Base-by-base conservation (phyloP, 2,113 vertebrate genomes). In the Erythrolamprus reginae region DNA sequence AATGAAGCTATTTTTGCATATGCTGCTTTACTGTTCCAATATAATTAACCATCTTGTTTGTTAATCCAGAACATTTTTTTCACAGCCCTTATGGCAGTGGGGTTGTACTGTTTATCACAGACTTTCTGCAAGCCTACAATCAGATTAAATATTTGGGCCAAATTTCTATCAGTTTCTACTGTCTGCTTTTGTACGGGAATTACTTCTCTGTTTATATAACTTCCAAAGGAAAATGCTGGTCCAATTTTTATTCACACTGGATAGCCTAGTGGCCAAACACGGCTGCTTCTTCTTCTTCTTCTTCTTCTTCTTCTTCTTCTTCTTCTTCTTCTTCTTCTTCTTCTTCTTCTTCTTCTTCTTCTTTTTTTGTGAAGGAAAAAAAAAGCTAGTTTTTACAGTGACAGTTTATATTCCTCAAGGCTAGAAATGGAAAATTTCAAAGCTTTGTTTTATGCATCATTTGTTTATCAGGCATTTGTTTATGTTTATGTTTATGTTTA, bases 1-100 rank as follows among this genome's bases (percentile, higher is more conserved):
- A 87, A 92, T 92, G 84, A 89, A 87, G 65, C 52, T 50, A 33
- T 83, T 87, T 77, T 87, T 83, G 84, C 91, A 92, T 92, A 89
- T 89, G 65, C 65, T 89, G 33, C 82, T 51, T 92, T 92, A 87
- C n/a, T 89, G 65, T 83, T 92, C 52, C 88, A 87, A 33, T 42
- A 82, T 87, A 89, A 89, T 89, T 92, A 83, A 82, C 84, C 51
- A 92, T 51, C 65, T 89, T 92, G 83, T 45, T 89, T 92, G 45
- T 89, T 92, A 89, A 92, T 83, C 84, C 52, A 87, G 47, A 87
- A 82, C 45, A 82, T 89, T 86, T 91, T 55, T 56, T 56, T 47
- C 42, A 38, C 52, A 92, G 53, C 53, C 65, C 51, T 92, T 92
- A 83, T 58, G 53, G 42, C 87, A n/a, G 33, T 92, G 52, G 47